Evolutionary conservation across 2,797 vertebrate genomes (phyloP).

Genomic region (Myiothlypis coronata): DNA sequence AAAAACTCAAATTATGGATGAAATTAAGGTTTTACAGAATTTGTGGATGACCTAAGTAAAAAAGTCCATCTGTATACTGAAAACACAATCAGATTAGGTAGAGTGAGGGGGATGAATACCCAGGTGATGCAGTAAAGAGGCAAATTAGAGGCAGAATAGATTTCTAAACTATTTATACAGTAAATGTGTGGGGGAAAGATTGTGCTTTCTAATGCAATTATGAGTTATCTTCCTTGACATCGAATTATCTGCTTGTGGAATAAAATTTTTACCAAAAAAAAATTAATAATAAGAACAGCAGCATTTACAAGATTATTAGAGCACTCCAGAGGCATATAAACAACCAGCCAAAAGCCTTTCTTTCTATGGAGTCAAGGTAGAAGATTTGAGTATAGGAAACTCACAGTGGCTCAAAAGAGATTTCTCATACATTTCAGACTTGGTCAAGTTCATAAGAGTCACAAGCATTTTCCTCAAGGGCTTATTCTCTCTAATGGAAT

Average conservation of each 20-base stretch:
- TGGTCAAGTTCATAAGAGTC: conserved; percentile 54
- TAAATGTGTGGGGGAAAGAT: background rate
- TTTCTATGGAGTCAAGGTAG: background rate
- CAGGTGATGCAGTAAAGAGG: background rate
- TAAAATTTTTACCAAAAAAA: background rate
- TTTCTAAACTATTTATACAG: background rate
- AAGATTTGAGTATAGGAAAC: background rate
- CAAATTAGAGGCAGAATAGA: background rate
- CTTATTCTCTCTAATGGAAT: conserved; percentile 55
- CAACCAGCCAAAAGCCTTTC: background rate
- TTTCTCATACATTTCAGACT: background rate
- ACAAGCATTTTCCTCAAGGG: conserved; percentile 49
- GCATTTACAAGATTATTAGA: background rate
- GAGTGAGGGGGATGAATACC: background rate
- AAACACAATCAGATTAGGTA: background rate
- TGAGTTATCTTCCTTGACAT: background rate
- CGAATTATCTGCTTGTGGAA: background rate
- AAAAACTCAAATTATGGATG: background rate
- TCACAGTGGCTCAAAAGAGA: background rate
- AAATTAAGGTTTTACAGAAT: background rate
- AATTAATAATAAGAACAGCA: background rate
- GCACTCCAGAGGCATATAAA: background rate
- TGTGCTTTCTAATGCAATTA: background rate
- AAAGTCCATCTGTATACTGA: background rate
- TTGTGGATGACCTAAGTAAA: background rate